Conservation (phyloP, 2,113 vertebrate genomes). For the Callospermophilus lateralis region DNA sequence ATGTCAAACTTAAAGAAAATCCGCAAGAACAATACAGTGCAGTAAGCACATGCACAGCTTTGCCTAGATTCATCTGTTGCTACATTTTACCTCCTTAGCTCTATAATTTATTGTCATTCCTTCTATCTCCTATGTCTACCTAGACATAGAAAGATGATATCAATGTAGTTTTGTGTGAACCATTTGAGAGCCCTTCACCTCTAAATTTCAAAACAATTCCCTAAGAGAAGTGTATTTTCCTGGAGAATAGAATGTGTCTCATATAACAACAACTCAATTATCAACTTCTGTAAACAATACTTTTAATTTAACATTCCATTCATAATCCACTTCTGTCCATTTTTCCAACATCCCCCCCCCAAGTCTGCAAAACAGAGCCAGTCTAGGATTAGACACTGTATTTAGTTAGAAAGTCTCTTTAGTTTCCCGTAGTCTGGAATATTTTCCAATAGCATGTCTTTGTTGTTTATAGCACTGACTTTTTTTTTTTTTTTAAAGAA, state of each 20-base stretch:
- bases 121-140: not conserved
- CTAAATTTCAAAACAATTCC: not conserved
- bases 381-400: not conserved
- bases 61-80: not conserved
- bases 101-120: not conserved
- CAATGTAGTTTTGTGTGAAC: not conserved
- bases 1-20: not conserved
- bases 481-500: not conserved
- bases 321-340: not conserved
- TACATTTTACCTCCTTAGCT: not conserved
- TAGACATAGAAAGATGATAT: not conserved
- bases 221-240: not conserved
- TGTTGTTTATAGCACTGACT: not conserved
- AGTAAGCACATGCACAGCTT: not conserved
- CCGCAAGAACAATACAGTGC: not conserved
- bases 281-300: not conserved
- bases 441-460: not conserved
- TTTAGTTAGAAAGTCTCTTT: not conserved
- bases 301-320: not conserved
- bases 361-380: not conserved
- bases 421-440: not conserved
- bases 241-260: not conserved
- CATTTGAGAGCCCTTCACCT: not conserved
- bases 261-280: not conserved
- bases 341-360: not conserved